phyloP scores from a whole-genome alignment of 2,113 vertebrate species.

The Agelaius tricolor region DNA sequence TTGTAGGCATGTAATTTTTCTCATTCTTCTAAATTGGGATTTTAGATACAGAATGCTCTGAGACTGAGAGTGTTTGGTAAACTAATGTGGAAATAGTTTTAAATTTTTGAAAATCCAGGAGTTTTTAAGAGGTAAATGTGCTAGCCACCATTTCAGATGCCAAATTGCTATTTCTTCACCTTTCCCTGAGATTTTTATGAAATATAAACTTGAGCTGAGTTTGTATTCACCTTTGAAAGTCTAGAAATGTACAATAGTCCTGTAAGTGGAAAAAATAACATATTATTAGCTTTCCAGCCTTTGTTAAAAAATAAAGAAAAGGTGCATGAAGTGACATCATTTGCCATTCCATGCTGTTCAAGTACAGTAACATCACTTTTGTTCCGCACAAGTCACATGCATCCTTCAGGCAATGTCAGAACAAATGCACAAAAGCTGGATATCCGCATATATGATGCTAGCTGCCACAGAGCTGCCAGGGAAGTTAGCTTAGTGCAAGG shows the following conservation, averaged over 20 bases:
- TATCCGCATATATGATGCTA: background rate
- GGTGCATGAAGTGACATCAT: background rate
- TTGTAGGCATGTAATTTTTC: background rate
- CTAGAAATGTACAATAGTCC: background rate
- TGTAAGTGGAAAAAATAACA: background rate
- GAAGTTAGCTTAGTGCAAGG: background rate
- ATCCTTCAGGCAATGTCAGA: background rate
- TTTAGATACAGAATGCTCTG: background rate
- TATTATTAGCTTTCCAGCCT: background rate
- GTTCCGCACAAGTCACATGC: background rate
- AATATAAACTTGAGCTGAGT: background rate
- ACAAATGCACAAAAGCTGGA: background rate
- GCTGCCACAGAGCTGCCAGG: background rate
- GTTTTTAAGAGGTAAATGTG: background rate
- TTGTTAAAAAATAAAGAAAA: background rate
- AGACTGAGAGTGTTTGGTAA: background rate
- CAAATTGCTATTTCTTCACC: background rate
- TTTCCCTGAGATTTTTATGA: background rate
- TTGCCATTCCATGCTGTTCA: background rate
- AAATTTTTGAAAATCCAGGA: background rate
- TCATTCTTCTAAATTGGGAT: background rate
- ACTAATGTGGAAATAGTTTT: background rate
- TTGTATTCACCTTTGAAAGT: background rate
- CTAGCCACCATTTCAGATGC: background rate
- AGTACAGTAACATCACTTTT: background rate